These are phyloP conservation scores for Drosophila insularis DNA, from an alignment of 1,140 invertebrate genomes.

Conservation along the genomic window DNA sequence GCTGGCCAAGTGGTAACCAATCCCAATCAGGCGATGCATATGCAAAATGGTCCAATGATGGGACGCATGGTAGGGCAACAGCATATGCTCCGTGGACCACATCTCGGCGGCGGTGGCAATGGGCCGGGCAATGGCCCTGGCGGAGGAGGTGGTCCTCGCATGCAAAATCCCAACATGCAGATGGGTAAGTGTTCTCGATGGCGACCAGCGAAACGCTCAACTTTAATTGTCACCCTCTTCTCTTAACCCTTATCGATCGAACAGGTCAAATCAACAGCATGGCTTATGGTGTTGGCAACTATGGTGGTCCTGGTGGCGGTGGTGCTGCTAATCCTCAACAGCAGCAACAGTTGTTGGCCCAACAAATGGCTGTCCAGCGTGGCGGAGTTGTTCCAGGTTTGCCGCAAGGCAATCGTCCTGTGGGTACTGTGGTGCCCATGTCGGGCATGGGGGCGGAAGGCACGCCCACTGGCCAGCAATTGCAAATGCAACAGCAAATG, in stretches of 20 bases:
- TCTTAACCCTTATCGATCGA: neutral
- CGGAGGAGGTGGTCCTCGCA: conserved; percentile 79
- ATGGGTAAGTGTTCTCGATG: conserved; percentile 56
- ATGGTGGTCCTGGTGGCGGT: conserved; percentile 65
- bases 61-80: conserved; percentile 85
- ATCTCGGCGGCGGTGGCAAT: conserved; percentile 56
- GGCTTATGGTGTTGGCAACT: conserved; percentile 77
- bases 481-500: conserved; percentile 83
- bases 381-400: conserved; percentile 83
- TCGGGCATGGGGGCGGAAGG: conserved; percentile 82
- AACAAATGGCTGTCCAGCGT: conserved; percentile 80
- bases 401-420: conserved; percentile 82
- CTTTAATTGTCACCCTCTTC: neutral
- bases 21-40: conserved; percentile 82
- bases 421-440: conserved; percentile 74
- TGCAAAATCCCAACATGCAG: conserved; percentile 83
- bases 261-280: conserved; percentile 77
- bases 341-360: conserved; percentile 70
- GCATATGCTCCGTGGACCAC: conserved; percentile 79
- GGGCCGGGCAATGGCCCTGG: conserved; percentile 49
- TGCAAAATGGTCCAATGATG: conserved; percentile 89
- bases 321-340: conserved; percentile 64
- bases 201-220: too few relatives aligned
- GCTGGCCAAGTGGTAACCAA: conserved; percentile 58
- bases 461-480: conserved; percentile 81